Percentiles rank a stretch among this genome's conserved stretches.
Conservation (phyloP, 2,797 vertebrate genomes). For the Margarornis squamiger region DNA sequence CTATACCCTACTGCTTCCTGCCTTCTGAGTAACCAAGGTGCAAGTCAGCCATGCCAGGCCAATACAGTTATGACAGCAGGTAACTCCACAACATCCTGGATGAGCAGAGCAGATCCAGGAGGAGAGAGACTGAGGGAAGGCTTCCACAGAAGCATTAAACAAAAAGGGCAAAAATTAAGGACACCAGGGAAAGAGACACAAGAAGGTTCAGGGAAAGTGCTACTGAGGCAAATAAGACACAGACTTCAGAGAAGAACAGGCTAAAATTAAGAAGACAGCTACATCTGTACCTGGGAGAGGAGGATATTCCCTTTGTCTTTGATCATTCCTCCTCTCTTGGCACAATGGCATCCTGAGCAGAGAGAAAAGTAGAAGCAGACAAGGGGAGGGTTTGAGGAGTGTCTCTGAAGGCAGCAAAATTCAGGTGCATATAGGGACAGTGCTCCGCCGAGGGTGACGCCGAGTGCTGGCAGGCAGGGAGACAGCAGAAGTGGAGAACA, state of each 20-base stretch:
- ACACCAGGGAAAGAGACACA: not conserved
- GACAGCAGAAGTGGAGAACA: not conserved
- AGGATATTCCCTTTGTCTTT: not conserved
- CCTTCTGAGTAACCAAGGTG: not conserved
- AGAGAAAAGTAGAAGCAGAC: not conserved
- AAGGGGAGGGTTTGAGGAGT: not conserved
- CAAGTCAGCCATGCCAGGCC: not conserved
- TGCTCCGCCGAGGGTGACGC: not conserved
- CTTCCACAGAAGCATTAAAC: not conserved
- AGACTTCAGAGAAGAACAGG: not conserved
- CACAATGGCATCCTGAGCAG: not conserved
- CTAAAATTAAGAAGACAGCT: not conserved
- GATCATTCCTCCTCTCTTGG: not conserved
- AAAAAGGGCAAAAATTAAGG: not conserved
- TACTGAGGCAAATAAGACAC: not conserved
- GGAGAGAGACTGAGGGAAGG: not conserved
- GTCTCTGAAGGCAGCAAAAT: not conserved
- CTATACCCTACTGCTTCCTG: not conserved
- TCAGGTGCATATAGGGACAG: not conserved
- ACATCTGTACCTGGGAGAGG: not conserved
- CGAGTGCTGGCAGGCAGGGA: not conserved
- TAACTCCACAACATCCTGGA: not conserved
- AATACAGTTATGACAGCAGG: not conserved
- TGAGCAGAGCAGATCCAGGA: not conserved
- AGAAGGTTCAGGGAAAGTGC: not conserved